Conservation (phyloP, 2,888 invertebrate species). For the Leucozona laternaria region DNA sequence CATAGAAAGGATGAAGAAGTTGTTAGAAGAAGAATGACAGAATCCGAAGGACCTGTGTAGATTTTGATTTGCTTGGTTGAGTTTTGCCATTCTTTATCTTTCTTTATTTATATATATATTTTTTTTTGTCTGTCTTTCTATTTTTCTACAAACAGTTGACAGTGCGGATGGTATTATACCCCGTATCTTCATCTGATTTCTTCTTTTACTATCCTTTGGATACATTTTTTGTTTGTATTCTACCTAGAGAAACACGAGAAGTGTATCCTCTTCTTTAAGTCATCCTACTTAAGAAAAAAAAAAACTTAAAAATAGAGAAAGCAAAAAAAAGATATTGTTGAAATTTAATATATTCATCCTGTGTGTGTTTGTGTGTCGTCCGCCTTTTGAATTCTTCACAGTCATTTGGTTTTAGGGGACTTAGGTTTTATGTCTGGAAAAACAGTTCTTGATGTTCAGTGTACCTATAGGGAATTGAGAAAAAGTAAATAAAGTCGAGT, state of each 20-base stretch:
- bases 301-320: slow-evolving; percentile 36
- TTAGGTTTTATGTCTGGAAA: slow-evolving; percentile 31
- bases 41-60: slow-evolving; percentile 61
- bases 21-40: neutral
- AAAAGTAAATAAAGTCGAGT: slow-evolving; percentile 73
- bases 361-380: slow-evolving; percentile 47
- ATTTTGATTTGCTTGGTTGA: slow-evolving; percentile 72
- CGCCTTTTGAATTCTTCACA: slow-evolving; percentile 72
- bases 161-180: slow-evolving; percentile 70
- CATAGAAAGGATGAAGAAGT: slow-evolving; percentile 23
- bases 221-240: slow-evolving; percentile 8
- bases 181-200: slow-evolving; percentile 73
- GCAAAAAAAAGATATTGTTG: slow-evolving; percentile 40
- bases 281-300: slow-evolving; percentile 23
- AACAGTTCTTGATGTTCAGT: neutral
- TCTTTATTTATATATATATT: slow-evolving; percentile 15
- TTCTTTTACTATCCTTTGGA: slow-evolving; percentile 47
- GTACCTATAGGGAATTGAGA: slow-evolving; percentile 32
- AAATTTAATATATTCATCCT: slow-evolving; percentile 75
- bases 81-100: slow-evolving; percentile 57
- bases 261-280: slow-evolving; percentile 71
- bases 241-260: slow-evolving; percentile 48
- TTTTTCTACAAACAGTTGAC: slow-evolving; percentile 66
- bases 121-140: slow-evolving; percentile 14
- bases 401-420: slow-evolving; percentile 67